Base-by-base conservation (phyloP, 2,888 invertebrate genomes). In the Pheosia gnoma region DNA sequence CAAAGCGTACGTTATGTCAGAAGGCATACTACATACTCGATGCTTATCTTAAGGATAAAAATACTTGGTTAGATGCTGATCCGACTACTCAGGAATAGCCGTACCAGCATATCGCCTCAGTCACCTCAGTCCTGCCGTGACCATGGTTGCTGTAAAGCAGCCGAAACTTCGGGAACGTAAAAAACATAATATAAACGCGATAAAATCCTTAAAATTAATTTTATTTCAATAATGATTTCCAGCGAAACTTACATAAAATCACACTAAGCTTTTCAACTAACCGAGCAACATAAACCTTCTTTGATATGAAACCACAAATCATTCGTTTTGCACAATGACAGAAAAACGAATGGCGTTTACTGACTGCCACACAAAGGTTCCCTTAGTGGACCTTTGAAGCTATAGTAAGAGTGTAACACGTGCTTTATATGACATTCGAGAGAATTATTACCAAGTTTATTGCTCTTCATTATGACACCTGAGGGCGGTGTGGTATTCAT, bases 351-450 rank as follows among this genome's bases (percentile, higher is more conserved):
- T 82, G 80, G 81, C 79, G 80, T 80, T 81, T 75, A 76, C 80
- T 75, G 74, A 79, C 69, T 71, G 68, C 60, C 67, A 68, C 74
- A 74, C 66, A 79, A 79, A 77, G 68, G 73, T 71, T 74, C 68
- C 71, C 77, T 79, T 74, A 74, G 75, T 75, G 71, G 79, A 83
- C 82, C 83, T 83, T 81, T 81, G 74, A 81, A 78, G 77, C 79
- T 78, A 79, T 75, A 71, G 70, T 67, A 65, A 71, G 13, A 10
- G 9, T 36, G 76, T 73, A 78, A 79, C 84, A 84, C 82, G 85
- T 83, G 86, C 84, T 84, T 67, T 79, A 80, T 83, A 81, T 83
- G 84, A 86, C 84, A 80, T 83, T 83, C 78, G 73, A 74, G 75
- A 82, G 84, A 81, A 74, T 83, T 86, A 88, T 86, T 79, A 72